Conservation (phyloP, 2,113 vertebrate genomes). For the Myiozetetes cayanensis region DNA sequence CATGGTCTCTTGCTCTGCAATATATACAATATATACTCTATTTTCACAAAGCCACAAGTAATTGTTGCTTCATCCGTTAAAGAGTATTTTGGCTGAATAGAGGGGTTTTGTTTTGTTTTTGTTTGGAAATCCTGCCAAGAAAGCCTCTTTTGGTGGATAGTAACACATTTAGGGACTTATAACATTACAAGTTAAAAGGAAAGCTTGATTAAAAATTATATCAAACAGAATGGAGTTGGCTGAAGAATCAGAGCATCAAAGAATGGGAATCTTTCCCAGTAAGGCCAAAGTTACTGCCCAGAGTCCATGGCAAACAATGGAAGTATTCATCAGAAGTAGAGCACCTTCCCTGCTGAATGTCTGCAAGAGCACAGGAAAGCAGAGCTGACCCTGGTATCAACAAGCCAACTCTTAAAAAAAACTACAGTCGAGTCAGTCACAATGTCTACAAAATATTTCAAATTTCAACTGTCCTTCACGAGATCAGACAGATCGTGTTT, state of each 20-base stretch:
- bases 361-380: neutral
- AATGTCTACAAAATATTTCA: neutral
- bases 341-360: neutral
- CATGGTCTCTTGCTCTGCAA: neutral
- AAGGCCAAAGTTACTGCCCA: conserved; percentile 51
- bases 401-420: neutral
- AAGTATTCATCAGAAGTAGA: conserved; percentile 59
- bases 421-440: neutral
- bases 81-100: conserved; percentile 56
- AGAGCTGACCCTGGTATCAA: neutral
- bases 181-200: conserved; percentile 68
- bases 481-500: neutral
- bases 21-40: conserved; percentile 38
- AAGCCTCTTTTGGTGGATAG: conserved; percentile 57
- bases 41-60: conserved; percentile 64
- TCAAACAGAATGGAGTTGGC: conserved; percentile 55
- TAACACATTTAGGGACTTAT: conserved; percentile 68
- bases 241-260: conserved; percentile 63
- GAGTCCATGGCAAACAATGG: conserved; percentile 60
- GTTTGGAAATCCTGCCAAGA: conserved; percentile 63
- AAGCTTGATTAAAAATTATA: conserved; percentile 62
- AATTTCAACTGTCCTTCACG: neutral
- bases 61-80: conserved; percentile 59
- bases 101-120: conserved; percentile 57
- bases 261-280: conserved; percentile 60